These are phyloP conservation scores for Gobionotothen gibberifrons DNA, from an alignment of 2,797 vertebrate genomes.

Conservation along the genomic window DNA sequence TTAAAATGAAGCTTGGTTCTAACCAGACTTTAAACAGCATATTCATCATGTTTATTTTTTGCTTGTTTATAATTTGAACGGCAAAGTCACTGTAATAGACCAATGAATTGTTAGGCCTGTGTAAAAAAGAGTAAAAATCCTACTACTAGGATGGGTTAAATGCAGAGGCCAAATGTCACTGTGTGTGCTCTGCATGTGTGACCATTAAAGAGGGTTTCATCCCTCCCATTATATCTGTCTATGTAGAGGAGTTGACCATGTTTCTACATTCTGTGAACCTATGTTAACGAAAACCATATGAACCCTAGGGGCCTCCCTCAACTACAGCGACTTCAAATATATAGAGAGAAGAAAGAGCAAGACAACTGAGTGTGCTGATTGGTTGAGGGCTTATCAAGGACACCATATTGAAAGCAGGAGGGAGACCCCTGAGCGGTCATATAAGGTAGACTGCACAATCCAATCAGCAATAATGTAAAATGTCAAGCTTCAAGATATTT, in stretches of 20 bases:
- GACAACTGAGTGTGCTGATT: not conserved
- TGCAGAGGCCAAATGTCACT: no score
- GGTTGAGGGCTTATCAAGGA: constrained; percentile 56
- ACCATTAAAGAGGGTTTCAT: no score
- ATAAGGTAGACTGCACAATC: not conserved
- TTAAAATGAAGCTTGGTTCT: constrained; percentile 14
- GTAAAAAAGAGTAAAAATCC: no score
- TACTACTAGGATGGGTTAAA: no score
- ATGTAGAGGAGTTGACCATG: no score
- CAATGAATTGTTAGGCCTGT: not conserved
- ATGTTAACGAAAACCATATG: not conserved
- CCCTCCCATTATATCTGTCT: no score
- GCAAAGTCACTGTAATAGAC: not conserved
- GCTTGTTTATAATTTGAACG: constrained; percentile 10
- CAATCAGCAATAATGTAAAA: not conserved
- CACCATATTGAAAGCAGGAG: constrained; percentile 49
- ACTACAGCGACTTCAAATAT: constrained; percentile 6
- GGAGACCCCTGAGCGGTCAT: constrained; percentile 21
- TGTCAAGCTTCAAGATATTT: not conserved
- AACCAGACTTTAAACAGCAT: constrained; percentile 15
- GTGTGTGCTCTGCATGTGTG: no score
- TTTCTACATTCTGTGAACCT: not conserved
- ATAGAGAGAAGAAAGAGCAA: not conserved
- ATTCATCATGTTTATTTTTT: constrained; percentile 12
- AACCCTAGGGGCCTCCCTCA: constrained; percentile 1